A percentile compares a stretch with the other conserved stretches of the same genome.
phyloP scores from a whole-genome alignment of 2,888 invertebrate species.

The Dicyrtomina minuta region DNA sequence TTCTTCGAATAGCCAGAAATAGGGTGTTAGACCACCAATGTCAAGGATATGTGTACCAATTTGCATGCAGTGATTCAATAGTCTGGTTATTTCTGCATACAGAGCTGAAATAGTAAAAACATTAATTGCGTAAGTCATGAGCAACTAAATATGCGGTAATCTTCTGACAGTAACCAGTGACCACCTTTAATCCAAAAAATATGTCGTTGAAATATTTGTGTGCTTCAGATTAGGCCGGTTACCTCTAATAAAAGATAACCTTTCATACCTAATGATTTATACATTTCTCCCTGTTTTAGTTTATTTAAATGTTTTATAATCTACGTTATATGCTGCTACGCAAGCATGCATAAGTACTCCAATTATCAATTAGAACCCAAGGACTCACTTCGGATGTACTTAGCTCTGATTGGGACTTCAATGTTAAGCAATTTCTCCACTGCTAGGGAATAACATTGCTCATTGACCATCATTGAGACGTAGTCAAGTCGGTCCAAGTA shows the following conservation, averaged over 20 bases:
- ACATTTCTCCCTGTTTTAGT: no score
- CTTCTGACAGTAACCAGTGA: no score
- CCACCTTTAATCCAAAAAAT: conserved; percentile 1
- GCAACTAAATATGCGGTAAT: no score
- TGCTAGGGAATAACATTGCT: conserved; percentile 93
- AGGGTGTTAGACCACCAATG: conserved; percentile 94
- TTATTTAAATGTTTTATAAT: no score
- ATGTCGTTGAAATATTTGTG: no score
- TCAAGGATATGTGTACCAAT: conserved; percentile 95
- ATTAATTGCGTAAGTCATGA: neutral
- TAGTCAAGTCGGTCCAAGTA: conserved; percentile 98
- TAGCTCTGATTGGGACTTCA: conserved; percentile 85
- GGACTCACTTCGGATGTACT: conserved; percentile 87
- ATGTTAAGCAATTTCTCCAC: conserved; percentile 95
- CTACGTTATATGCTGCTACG: neutral
- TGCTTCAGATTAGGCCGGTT: no score
- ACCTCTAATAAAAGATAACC: no score
- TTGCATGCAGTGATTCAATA: conserved; percentile 97
- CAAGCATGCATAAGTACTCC: neutral
- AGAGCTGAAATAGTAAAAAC: conserved; percentile 65
- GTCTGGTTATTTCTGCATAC: conserved; percentile 92
- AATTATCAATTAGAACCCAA: no score
- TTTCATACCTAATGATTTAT: no score
- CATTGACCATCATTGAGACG: conserved; percentile 99
- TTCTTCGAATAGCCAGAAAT: conserved; percentile 99